Evolutionary conservation across 2,113 vertebrate genomes (phyloP).

Genomic region (Elaphurus davidianus): DNA sequence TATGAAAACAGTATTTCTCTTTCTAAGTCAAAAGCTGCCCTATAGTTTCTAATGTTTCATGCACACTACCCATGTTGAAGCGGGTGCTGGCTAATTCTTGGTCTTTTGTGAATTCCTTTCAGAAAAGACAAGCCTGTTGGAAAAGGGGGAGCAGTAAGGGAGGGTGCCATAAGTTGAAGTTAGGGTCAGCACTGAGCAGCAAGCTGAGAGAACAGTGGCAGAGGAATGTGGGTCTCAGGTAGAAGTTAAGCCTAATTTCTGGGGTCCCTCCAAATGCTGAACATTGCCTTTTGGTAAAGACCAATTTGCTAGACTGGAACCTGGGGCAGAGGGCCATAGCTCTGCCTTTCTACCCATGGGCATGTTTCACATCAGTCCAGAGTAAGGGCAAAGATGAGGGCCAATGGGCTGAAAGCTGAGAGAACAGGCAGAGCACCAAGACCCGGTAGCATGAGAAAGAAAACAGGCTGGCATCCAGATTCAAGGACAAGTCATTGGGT

Average conservation of each 20-base stretch:
- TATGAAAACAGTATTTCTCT: neutral
- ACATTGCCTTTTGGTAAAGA: neutral
- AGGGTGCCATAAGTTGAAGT: neutral
- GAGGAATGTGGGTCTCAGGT: neutral
- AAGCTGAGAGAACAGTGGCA: neutral
- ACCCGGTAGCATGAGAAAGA: neutral
- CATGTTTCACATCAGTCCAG: neutral
- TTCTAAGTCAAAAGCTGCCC: neutral
- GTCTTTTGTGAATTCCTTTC: slow-evolving; percentile 13
- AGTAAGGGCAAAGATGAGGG: neutral
- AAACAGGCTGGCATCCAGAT: neutral
- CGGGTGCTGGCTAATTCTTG: neutral
- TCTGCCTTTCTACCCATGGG: neutral
- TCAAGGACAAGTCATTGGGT: neutral
- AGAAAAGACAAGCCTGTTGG: neutral
- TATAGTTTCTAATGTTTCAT: neutral
- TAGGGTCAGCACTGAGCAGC: neutral
- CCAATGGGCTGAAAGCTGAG: neutral
- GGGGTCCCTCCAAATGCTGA: neutral
- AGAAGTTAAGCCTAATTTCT: neutral
- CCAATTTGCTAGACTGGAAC: neutral
- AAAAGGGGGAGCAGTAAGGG: neutral
- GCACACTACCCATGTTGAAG: neutral
- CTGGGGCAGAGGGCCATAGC: neutral
- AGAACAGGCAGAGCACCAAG: neutral